These are phyloP conservation scores for Sylvilagus floridanus DNA, from an alignment of 2,797 vertebrate species.

Conservation along the genomic window DNA sequence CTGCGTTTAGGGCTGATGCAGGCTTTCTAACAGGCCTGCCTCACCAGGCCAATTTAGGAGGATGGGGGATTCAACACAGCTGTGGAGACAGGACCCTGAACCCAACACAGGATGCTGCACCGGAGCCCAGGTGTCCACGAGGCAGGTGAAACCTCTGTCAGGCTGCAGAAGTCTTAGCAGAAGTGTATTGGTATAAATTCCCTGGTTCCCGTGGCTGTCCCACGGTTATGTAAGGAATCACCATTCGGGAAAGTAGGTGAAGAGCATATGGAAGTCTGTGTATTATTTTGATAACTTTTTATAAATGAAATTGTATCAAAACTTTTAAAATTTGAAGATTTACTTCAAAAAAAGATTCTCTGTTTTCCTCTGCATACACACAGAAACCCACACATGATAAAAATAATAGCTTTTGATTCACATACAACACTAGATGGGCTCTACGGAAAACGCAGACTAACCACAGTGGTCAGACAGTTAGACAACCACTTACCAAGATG, in stretches of 20 bases:
- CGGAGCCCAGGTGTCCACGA: not conserved
- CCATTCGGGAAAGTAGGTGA: not conserved
- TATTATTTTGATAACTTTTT: not conserved
- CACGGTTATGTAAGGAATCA: not conserved
- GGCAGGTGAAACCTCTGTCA: not conserved
- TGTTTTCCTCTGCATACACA: not conserved
- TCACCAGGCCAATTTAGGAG: too few species aligned
- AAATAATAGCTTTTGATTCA: not conserved
- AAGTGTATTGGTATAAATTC: not conserved
- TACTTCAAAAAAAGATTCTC: not conserved
- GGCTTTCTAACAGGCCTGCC: not conserved
- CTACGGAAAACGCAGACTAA: not conserved
- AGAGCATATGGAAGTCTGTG: not conserved
- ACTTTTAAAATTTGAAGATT: not conserved
- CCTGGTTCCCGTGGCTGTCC: not conserved
- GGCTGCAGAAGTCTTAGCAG: not conserved
- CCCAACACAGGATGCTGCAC: not conserved
- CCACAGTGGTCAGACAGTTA: not conserved
- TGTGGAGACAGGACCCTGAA: not conserved
- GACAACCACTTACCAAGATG: not conserved
- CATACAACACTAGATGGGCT: not conserved
- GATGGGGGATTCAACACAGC: too few species aligned
- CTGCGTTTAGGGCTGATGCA: not conserved
- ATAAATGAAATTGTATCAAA: constrained; percentile 29
- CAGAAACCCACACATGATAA: not conserved